Conservation (phyloP, 2,888 invertebrate species). For the Apamea crenata region DNA sequence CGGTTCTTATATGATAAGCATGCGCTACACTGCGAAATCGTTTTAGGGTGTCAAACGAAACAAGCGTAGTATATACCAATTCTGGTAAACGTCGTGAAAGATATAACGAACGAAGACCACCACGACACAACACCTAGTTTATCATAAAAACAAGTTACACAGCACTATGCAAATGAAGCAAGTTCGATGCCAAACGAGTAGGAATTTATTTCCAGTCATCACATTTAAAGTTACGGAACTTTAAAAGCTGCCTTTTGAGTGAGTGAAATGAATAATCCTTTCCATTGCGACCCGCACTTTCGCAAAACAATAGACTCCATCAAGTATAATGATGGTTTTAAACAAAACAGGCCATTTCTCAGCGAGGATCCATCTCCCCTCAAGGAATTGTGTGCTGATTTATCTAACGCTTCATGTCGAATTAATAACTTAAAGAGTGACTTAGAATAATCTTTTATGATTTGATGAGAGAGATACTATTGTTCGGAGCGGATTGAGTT, state of each 20-base stretch:
- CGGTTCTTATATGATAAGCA: background rate
- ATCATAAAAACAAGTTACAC: constrained; percentile 17
- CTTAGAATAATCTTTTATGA: constrained; percentile 75
- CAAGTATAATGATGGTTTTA: constrained; percentile 86
- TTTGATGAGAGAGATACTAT: constrained; percentile 66
- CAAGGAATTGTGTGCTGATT: constrained; percentile 77
- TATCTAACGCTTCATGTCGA: constrained; percentile 77
- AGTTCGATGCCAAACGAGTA: constrained; percentile 67
- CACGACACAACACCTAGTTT: background rate
- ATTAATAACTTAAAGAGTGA: constrained; percentile 79
- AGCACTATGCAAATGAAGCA: constrained; percentile 53
- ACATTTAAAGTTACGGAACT: constrained; percentile 75
- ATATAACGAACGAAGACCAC: background rate
- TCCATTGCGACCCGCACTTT: constrained; percentile 82
- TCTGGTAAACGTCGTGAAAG: background rate
- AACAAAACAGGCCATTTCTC: constrained; percentile 86
- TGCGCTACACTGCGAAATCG: too few relatives aligned
- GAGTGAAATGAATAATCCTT: constrained; percentile 87
- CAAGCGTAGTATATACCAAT: background rate
- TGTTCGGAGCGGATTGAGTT: constrained; percentile 67
- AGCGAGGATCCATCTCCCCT: constrained; percentile 71
- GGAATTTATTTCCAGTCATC: constrained; percentile 80
- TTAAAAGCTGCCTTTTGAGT: constrained; percentile 79
- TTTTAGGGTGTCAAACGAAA: background rate
- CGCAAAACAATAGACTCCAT: constrained; percentile 86